Evolutionary conservation across 2,797 vertebrate genomes (phyloP), one percentile per base, ranked within the genome.

Genomic region (Sebastes dallii): DNA sequence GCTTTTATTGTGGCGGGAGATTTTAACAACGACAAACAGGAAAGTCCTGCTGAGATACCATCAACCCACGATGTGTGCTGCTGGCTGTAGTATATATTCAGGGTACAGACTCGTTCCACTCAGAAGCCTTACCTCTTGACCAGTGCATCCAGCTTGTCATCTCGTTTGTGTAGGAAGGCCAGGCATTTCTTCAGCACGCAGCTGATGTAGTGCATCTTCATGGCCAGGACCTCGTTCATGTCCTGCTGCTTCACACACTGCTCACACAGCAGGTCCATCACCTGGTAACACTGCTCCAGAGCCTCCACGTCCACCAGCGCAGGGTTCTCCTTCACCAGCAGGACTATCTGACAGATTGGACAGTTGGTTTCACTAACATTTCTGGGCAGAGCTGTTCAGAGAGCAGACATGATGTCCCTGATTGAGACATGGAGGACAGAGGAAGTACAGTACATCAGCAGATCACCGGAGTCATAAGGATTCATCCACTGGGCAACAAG

Each of bases 191-290:
- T 93, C 77, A 99, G 95, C 86, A 99, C 94, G 56, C 97, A 98
- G 86, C 97, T 97, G 89, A 98, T 94, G 86, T 98, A 99, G 88
- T 99, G 97, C 97, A 98, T 99, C 96, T 97, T 97, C 95, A 98
- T 95, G 77, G 97, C 97, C 78, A 97, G 88, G 7, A 97, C 95
- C 92, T 98, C 97, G 66, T 97, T 97, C 96, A 97, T 97, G 64
- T 97, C 96, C 75, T 94, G 95, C 77, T 98, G 96, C 82, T 97
- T 96, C 95, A 97, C 96, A 54, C 96, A 97, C 68, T 97, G 96
- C 89, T 97, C 96, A 81, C 96, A 98, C 81, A 99, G 96, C 66
- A 98, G 94, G 87, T 98, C 97, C 96, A 99, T 92, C 85, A 99
- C 97, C 34, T 84, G 94, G 77, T 95, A 95, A 75, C 97, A 98